phyloP scores from a whole-genome alignment of 2,888 invertebrate species.

The Rhogogaster chlorosoma region DNA sequence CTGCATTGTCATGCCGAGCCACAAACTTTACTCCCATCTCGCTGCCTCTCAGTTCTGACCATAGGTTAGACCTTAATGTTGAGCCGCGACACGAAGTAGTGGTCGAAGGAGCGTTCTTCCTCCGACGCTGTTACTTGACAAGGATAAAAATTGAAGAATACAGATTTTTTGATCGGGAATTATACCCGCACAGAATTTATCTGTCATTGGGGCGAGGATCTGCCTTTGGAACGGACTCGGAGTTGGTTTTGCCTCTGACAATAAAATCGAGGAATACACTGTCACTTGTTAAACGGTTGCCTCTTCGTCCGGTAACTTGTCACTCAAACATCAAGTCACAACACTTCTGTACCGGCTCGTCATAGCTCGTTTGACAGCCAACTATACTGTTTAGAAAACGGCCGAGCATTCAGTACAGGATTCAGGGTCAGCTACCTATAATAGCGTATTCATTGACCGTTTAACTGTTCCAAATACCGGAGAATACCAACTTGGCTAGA shows the following conservation, averaged over 20 bases:
- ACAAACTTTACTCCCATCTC: slow-evolving; percentile 61
- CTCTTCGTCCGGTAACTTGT: slow-evolving; percentile 62
- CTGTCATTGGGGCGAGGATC: not conserved
- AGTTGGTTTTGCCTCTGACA: slow-evolving; percentile 17
- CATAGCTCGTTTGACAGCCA: slow-evolving; percentile 21
- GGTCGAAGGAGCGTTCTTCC: not conserved
- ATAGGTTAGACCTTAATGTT: not conserved
- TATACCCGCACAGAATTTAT: slow-evolving; percentile 7
- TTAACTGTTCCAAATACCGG: slow-evolving; percentile 48
- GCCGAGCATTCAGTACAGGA: slow-evolving; percentile 33
- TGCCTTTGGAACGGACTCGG: not conserved
- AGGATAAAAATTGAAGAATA: slow-evolving; percentile 7
- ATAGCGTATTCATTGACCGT: slow-evolving; percentile 45
- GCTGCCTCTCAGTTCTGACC: not conserved
- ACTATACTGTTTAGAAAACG: slow-evolving; percentile 27
- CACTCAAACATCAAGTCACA: slow-evolving; percentile 68
- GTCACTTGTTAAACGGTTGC: slow-evolving; percentile 61
- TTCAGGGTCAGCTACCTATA: slow-evolving; percentile 44
- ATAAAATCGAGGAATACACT: slow-evolving; percentile 30
- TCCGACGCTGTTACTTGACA: not conserved
- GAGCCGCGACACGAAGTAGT: not conserved
- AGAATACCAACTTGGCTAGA: slow-evolving; percentile 25
- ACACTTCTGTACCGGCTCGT: slow-evolving; percentile 60
- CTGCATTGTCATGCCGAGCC: slow-evolving; percentile 77
- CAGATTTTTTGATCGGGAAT: not conserved